Base-by-base conservation (phyloP, 2,888 invertebrate species). In the Cabera pusaria region DNA sequence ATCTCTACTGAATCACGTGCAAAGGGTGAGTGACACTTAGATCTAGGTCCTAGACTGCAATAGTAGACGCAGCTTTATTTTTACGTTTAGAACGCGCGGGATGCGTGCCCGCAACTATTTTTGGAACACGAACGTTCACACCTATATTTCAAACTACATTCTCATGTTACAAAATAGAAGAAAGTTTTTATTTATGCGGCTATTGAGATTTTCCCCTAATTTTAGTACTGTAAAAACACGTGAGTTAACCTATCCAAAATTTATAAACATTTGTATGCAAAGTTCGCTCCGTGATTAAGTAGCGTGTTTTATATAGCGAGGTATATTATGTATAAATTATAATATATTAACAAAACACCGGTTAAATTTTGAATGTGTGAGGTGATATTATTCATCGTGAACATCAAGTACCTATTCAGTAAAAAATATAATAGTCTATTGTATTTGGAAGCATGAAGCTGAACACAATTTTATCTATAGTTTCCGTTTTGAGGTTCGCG, bases 21-120 rank as follows among this genome's bases (percentile, higher is more conserved):
- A 60, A 55, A 67, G 67, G 86, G 87, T 86, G 80, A 87, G 87
- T 87, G 83, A 83, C 84, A 78, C 70, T 54, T 68, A 50, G 44
- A 17, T 6, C 35, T 35, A 36, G 22, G 19, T 12, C 31, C 21
- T 7, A 42, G 52, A 49, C 53, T 52, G 53, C 73, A 66, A n/a
- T n/a, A n/a, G 72, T 79, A 73, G 68, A 42, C 60, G 37, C 56
- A 58, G 67, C 62, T 76, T 74, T 87, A 84, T 83, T 85, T 84
- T 77, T 83, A 80, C 66, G 66, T 66, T 56, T 57, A n/a, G 61
- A 22, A 65, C 69, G 72, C 72, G 62, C 69, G 77, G 63, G 75
- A 80, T 74, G 79, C 77, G 73, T 77, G 56, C 46, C 25, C 67
- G 70, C 55, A 69, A 66, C 87, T 87, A 86, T 87, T 86, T 86